These are phyloP conservation scores for Toxonevra muliebris DNA, from an alignment of 2,888 invertebrate species.

Conservation along the genomic window DNA sequence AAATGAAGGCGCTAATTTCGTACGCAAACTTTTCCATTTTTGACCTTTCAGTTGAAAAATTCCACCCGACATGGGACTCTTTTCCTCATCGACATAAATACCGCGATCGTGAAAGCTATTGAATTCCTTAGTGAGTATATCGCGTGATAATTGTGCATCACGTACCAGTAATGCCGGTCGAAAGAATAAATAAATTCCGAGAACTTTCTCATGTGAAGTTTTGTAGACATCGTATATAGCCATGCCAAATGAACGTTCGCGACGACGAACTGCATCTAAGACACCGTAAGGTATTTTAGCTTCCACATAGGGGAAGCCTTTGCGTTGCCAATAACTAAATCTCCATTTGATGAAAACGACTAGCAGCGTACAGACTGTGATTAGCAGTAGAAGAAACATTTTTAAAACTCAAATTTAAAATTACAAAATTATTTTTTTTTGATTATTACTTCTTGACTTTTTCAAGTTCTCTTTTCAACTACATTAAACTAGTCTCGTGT, in stretches of 20 bases:
- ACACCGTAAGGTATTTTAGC: constrained; percentile 73
- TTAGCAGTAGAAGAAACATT: constrained; percentile 33
- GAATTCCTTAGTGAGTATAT: constrained; percentile 72
- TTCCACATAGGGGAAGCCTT: constrained; percentile 68
- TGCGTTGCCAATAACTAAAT: constrained; percentile 69
- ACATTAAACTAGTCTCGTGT: too few species aligned
- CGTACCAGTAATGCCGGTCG: constrained; percentile 72
- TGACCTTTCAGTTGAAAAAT: constrained; percentile 67
- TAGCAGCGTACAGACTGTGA: constrained; percentile 38
- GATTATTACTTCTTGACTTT: too few species aligned
- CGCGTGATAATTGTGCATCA: constrained; percentile 71
- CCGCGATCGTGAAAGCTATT: constrained; percentile 74
- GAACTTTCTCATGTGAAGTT: constrained; percentile 57
- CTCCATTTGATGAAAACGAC: constrained; percentile 50
- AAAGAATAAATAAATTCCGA: constrained; percentile 73
- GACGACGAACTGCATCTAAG: constrained; percentile 68
- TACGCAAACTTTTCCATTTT: constrained; percentile 72
- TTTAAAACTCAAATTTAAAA: too few species aligned
- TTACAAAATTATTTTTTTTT: too few species aligned
- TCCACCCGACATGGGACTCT: constrained; percentile 71
- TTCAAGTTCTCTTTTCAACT: too few species aligned
- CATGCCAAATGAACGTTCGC: constrained; percentile 71
- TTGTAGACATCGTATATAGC: constrained; percentile 71
- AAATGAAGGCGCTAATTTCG: constrained; percentile 74
- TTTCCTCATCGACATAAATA: constrained; percentile 68